Conservation (phyloP, 1,140 invertebrate species). For the Octopus sinensis region DNA sequence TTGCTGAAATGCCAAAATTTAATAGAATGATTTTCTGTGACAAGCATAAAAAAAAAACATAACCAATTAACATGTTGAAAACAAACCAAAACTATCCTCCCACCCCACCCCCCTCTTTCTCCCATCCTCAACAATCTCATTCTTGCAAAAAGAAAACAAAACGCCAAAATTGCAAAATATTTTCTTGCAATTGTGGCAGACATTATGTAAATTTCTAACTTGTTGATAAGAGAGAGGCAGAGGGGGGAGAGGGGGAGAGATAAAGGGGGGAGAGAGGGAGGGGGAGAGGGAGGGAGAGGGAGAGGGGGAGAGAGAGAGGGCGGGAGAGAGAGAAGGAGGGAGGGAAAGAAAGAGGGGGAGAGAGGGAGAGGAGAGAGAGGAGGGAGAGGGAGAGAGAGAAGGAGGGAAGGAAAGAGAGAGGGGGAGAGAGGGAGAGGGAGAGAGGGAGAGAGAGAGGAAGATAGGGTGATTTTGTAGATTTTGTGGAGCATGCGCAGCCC, state of each 20-base stretch:
- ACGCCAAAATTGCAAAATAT: too few species aligned
- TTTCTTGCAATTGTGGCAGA: too few species aligned
- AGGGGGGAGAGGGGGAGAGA: not conserved
- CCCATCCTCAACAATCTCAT: too few species aligned
- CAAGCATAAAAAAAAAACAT: too few species aligned
- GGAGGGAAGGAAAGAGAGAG: not conserved
- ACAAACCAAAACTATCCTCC: too few species aligned
- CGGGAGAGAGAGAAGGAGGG: not conserved
- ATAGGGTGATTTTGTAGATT: not conserved
- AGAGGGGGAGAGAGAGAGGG: not conserved
- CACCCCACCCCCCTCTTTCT: too few species aligned
- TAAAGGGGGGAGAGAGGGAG: not conserved
- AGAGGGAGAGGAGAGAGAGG: not conserved
- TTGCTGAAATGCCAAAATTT: too few species aligned
- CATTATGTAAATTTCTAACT: too few species aligned
- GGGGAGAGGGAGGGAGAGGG: not conserved
- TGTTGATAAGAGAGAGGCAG: not conserved
- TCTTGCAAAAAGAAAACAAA: too few species aligned
- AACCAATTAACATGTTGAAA: too few species aligned
- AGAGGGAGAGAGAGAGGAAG: not conserved
- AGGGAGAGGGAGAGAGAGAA: not conserved
- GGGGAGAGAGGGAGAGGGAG: not conserved
- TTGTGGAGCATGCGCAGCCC: too few species aligned
- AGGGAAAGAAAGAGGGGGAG: not conserved
- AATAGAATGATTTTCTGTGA: too few species aligned